Evolutionary conservation across 2,888 invertebrate species (phyloP).

Genomic region (Micropterix aruncella): DNA sequence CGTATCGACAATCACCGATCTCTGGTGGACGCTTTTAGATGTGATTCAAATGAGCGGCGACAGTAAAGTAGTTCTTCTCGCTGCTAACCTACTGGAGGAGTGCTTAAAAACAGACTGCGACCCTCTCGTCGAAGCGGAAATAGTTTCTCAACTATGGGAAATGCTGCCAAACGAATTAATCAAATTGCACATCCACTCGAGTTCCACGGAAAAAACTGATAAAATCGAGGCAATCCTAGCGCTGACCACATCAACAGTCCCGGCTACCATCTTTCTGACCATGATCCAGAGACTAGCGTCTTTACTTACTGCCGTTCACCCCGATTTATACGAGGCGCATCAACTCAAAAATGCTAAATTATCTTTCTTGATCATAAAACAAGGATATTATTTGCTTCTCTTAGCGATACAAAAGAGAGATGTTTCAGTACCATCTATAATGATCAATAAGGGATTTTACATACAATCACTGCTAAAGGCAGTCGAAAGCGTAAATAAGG

Average conservation of each 20-base stretch:
- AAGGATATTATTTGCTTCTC: neutral
- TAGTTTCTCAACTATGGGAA: neutral
- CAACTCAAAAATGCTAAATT: neutral
- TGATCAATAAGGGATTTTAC: neutral
- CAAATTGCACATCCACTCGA: neutral
- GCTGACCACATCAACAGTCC: neutral
- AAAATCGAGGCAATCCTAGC: neutral
- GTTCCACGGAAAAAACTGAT: no score
- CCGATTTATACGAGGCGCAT: neutral
- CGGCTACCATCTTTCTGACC: neutral
- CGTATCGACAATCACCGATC: neutral
- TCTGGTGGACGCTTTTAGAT: neutral
- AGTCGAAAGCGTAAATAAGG: neutral
- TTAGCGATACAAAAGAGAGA: neutral
- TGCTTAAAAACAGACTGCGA: neutral
- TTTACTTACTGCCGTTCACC: neutral
- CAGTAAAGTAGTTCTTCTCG: neutral
- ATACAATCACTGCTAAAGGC: neutral
- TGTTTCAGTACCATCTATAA: neutral
- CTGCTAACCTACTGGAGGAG: neutral
- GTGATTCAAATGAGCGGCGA: neutral
- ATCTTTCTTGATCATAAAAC: neutral
- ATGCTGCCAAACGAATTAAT: neutral
- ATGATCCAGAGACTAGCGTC: neutral
- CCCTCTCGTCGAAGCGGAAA: neutral